phyloP scores from a whole-genome alignment of 2,797 vertebrate species.

The Manis pentadactyla region DNA sequence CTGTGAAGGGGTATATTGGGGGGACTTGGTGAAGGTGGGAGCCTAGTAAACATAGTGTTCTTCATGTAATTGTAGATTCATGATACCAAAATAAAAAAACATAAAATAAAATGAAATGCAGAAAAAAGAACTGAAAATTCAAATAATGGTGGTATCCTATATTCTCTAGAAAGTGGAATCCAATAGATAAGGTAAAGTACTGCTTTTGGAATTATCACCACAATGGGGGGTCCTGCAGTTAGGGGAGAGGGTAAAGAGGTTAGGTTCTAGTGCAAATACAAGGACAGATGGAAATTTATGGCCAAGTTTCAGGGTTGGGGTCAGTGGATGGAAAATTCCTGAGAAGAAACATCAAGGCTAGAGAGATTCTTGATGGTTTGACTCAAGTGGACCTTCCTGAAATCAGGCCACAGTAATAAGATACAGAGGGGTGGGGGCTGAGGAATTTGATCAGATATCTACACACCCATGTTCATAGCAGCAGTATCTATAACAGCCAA shows the following conservation, averaged over 20 bases:
- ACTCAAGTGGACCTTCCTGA: neutral
- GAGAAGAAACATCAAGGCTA: neutral
- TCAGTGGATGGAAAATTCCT: neutral
- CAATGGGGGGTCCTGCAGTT: neutral
- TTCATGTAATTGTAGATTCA: too few species aligned
- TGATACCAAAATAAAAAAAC: too few species aligned
- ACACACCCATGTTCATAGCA: neutral
- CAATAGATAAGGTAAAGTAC: neutral
- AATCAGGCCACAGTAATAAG: neutral
- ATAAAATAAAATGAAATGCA: too few species aligned
- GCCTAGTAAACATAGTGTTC: too few species aligned
- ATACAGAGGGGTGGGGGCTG: too few species aligned
- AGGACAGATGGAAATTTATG: neutral
- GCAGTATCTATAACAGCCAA: neutral
- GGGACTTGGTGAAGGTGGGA: too few species aligned
- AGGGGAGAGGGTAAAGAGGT: neutral
- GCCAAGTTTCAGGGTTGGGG: neutral
- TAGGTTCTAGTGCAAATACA: neutral
- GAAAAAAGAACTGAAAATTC: neutral
- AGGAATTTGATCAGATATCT: neutral
- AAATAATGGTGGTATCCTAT: neutral
- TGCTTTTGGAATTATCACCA: neutral
- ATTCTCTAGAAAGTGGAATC: neutral
- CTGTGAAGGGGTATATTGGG: too few species aligned
- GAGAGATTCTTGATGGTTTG: neutral